Base-by-base conservation (phyloP, 2,113 vertebrate species). In the Mormyrus iriodes region DNA sequence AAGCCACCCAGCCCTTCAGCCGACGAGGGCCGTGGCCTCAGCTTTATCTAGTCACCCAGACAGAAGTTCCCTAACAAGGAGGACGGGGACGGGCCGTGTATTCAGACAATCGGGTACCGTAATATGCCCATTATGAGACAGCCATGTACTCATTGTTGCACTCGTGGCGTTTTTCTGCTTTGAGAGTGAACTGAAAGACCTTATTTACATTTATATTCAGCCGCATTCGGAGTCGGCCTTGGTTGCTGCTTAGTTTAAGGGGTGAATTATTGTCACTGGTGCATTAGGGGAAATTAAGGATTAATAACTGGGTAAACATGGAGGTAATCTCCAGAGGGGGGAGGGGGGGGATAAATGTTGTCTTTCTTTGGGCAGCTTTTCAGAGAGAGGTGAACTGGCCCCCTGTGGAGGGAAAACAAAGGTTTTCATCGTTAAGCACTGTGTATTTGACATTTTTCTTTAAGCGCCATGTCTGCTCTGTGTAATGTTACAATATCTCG, bases 221-320 rank as follows among this genome's bases (percentile, higher is more conserved):
- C 83, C 61, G 55, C 55, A 1, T 58, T 31, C 10, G 89, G 58
- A 89, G 69, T 53, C 31, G 21, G 44, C 44, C 27, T 86, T 42
- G 42, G 83, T 55, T 4, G 27, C 89, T 69, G 89, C 79, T 46
- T 85, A 89, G 88, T 19, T 17, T 89, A 85, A 48, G 31, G 90
- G 89, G 42, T 93, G 91, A 94, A 92, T 94, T 93, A 94, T 93
- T 93, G 91, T 92, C 92, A 93, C 91, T 92, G 90, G 93, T 95
- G 92, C 93, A 95, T 95, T 94, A 94, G 92, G 89, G 93, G 92
- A 94, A 94, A 94, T 93, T 94, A 91, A 21, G 91, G 94, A 95
- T 94, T 94, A 95, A 94, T 93, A 92, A 92, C 93, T 61, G 69
- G 91, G 61, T 95, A 95, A 95, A 95, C 92, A 95, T 93, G 92